Percentiles rank a stretch among this genome's conserved stretches.
Evolutionary conservation across 2,888 invertebrate species (phyloP).

Genomic region (Coelogynopora nodosa): DNA sequence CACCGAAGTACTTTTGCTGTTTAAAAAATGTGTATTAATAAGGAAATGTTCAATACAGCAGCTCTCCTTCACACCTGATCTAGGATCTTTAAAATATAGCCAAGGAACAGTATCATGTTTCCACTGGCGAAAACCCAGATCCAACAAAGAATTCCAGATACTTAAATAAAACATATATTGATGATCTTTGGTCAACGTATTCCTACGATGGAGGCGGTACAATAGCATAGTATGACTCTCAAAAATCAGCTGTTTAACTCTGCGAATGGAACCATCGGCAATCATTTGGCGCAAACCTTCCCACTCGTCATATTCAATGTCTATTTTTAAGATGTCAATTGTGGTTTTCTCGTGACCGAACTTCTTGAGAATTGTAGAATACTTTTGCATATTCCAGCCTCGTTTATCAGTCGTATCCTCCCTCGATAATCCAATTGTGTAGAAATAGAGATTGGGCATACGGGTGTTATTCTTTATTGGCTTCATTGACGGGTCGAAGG

Average conservation of each 20-base stretch:
- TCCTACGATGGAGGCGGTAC: too few relatives aligned
- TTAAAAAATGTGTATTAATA: not conserved
- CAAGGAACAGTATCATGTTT: not conserved
- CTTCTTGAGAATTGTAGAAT: not conserved
- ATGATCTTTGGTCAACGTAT: too few relatives aligned
- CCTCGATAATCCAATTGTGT: not conserved
- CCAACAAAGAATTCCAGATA: not conserved
- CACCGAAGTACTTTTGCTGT: too few relatives aligned
- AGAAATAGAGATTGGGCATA: not conserved
- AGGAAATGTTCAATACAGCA: not conserved
- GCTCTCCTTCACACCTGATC: not conserved
- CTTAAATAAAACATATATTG: not conserved
- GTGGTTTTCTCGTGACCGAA: not conserved
- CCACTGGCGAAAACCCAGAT: not conserved
- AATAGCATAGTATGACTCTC: not conserved
- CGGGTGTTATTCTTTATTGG: not conserved
- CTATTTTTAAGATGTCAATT: conserved; percentile 17
- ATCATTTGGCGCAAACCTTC: not conserved
- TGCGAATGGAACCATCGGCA: not conserved
- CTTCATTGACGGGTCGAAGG: conserved; percentile 9
- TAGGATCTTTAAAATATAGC: not conserved
- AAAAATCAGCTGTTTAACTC: not conserved
- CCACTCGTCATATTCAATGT: conserved; percentile 25
- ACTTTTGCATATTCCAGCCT: not conserved
- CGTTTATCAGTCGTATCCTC: not conserved